A percentile compares a stretch with the other conserved stretches of the same genome.
Evolutionary conservation across 2,113 vertebrate genomes (phyloP).

Genomic region (Neotragus moschatus): DNA sequence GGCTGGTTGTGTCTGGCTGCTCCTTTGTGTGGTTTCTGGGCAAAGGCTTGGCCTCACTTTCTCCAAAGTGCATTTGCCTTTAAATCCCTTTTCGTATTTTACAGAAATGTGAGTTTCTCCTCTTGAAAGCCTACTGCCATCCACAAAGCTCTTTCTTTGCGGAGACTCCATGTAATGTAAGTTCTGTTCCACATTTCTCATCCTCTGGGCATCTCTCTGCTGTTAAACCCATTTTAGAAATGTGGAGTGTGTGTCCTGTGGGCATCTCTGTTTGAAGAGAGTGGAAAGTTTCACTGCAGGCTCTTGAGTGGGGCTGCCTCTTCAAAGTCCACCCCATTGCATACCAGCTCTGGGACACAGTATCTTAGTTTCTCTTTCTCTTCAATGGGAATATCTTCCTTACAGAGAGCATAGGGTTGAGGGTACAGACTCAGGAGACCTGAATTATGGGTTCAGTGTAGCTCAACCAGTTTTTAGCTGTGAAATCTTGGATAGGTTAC

Average conservation of each 20-base stretch:
- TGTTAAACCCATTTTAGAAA: background rate
- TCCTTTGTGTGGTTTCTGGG: fast-evolving
- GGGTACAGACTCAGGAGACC: background rate
- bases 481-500: background rate
- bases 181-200: background rate
- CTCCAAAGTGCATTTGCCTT: background rate
- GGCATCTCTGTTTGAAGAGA: background rate
- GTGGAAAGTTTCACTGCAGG: background rate
- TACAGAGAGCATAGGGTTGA: background rate
- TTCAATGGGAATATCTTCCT: background rate
- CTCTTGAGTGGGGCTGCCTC: background rate
- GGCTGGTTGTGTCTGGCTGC: too few species aligned
- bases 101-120: slow-evolving; percentile 48
- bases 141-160: background rate
- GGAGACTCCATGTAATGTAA: background rate
- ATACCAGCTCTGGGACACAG: background rate
- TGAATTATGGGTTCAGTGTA: background rate
- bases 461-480: background rate
- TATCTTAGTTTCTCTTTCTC: background rate
- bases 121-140: slow-evolving; percentile 32
- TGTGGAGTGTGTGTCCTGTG: too few species aligned
- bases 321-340: background rate
- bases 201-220: background rate
- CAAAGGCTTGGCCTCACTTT: background rate
- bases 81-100: background rate